Conservation (phyloP, 2,113 vertebrate species). For the Jacana jacana region DNA sequence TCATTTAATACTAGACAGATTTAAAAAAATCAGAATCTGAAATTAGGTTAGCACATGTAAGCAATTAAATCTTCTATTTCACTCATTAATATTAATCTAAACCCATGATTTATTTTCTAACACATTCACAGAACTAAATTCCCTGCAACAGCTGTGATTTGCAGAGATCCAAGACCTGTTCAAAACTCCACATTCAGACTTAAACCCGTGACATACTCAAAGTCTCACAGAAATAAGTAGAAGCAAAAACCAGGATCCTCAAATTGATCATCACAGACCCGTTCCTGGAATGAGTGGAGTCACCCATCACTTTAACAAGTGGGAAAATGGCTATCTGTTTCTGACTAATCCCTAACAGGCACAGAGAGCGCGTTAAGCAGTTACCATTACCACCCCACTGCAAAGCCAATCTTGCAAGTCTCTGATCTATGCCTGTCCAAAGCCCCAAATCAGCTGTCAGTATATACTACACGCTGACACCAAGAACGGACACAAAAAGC, state of each 20-base stretch:
- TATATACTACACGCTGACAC: neutral
- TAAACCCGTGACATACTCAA: neutral
- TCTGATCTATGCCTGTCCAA: neutral
- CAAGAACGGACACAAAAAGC: neutral
- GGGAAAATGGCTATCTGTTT: neutral
- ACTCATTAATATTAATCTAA: slow-evolving; percentile 6
- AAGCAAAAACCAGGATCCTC: neutral
- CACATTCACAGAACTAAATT: neutral
- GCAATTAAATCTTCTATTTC: slow-evolving; percentile 29
- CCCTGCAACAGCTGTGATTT: neutral
- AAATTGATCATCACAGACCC: neutral
- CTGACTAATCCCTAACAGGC: neutral
- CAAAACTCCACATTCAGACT: neutral
- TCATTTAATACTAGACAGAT: slow-evolving; percentile 2
- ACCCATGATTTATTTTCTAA: neutral
- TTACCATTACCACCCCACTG: neutral
- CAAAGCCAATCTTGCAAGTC: neutral
- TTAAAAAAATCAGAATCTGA: neutral
- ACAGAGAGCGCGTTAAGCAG: neutral
- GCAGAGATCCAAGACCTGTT: neutral
- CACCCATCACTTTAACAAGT: neutral
- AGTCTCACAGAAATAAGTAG: neutral
- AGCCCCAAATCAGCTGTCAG: neutral
- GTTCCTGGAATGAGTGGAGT: neutral
- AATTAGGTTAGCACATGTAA: slow-evolving; percentile 4